Conservation (phyloP, 2,113 vertebrate genomes). For the Chaetura pelagica region DNA sequence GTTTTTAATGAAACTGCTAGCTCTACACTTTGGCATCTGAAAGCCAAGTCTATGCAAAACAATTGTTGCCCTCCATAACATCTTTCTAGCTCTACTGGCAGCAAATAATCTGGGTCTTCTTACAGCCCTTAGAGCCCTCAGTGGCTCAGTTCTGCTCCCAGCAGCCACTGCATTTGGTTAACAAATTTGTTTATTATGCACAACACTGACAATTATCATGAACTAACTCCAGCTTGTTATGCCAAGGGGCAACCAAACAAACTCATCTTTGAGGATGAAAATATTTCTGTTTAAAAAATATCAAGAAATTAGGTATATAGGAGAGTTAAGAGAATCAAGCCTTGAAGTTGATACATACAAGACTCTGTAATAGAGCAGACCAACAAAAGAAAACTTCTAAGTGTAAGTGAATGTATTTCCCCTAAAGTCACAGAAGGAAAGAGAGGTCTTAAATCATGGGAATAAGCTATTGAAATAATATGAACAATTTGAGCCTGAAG, state of each 20-base stretch:
- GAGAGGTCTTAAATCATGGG: not conserved
- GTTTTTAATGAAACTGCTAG: not conserved
- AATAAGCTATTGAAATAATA: not conserved
- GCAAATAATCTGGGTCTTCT: not conserved
- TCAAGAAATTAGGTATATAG: not conserved
- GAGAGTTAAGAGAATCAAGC: not conserved
- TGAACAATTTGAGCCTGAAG: slow-evolving; percentile 30
- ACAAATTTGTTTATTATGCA: not conserved
- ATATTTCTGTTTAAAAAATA: not conserved
- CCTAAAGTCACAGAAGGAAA: not conserved
- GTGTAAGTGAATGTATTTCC: not conserved
- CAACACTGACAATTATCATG: not conserved
- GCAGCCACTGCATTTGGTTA: not conserved
- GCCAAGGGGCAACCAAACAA: not conserved
- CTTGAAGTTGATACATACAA: not conserved
- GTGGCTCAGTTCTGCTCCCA: not conserved
- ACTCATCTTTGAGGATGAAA: not conserved
- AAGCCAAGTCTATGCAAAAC: not conserved
- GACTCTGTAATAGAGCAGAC: not conserved
- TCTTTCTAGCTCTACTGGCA: not conserved
- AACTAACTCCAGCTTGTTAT: not conserved
- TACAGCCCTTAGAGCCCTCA: not conserved
- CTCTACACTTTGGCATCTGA: not conserved
- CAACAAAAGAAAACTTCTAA: not conserved
- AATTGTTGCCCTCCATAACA: not conserved